Base-by-base conservation (phyloP, 2,797 vertebrate genomes). In the Philypnodon macrostomus region DNA sequence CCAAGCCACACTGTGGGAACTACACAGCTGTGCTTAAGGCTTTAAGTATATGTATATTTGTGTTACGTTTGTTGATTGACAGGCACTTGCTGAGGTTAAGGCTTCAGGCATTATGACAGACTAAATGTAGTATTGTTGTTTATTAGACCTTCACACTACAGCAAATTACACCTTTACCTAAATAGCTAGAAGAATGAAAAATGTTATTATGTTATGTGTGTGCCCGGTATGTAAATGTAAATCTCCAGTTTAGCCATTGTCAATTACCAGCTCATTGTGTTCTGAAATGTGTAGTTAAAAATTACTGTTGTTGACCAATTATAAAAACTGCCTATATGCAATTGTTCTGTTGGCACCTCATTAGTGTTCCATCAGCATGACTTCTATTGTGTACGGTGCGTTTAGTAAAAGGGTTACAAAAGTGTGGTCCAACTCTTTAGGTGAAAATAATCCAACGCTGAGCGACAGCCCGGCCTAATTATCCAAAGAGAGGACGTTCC, bases 331-430 rank as follows among this genome's bases (percentile, higher is more conserved):
- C n/a, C n/a, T n/a, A n/a, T n/a, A n/a, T n/a, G n/a, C n/a, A n/a
- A 23, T 23, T 3, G 21, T 23, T 6, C 1, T 7, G 1, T 6
- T 14, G 32, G 7, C 32, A 33, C 32, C 32, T 49, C 7, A 55
- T 53, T 40, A 31, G 54, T 21, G 41, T 45, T 69, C 75, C 68
- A 53, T 50, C 50, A 34, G 54, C 24, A 42, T 53, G 42, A 63
- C 53, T 60, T 58, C 56, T 48, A 30, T 73, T 71, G 55, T 67
- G 27, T 24, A 26, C 41, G 18, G 47, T 32, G 53, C 74, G n/a
- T n/a, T 84, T 73, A 73, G 84, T 83, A 81, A 46, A 58, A 47
- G 37, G 34, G 57, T 58, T 37, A 29, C 65, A 67, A 36, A 59
- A 77, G 55, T 61, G 42, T n/a, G n/a, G n/a, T 64, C 63, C 14